Evolutionary conservation across 2,797 vertebrate species (phyloP).

Genomic region (Hybognathus amarus): DNA sequence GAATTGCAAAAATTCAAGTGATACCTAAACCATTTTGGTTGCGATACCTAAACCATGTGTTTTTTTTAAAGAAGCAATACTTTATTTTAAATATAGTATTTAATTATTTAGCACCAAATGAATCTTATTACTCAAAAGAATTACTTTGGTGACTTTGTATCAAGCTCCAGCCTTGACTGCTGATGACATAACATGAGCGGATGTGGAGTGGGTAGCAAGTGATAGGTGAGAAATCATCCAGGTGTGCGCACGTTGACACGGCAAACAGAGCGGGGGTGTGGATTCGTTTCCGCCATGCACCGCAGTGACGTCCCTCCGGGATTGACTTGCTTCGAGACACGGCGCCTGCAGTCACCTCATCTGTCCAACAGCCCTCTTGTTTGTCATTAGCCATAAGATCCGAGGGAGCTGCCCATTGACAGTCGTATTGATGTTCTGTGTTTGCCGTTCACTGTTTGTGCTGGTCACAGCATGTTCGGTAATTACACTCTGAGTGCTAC

Average conservation of each 20-base stretch:
- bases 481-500: conserved; percentile 54
- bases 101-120: neutral
- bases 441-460: conserved; percentile 59
- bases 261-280: conserved; percentile 41
- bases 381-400: conserved; percentile 53
- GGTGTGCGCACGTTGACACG: conserved; percentile 43
- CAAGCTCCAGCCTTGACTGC: neutral
- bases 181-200: neutral
- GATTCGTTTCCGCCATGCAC: conserved; percentile 8
- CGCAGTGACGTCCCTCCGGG: conserved; percentile 21
- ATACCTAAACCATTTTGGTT: neutral
- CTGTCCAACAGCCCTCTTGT: conserved; percentile 44
- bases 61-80: no score
- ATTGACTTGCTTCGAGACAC: conserved; percentile 10
- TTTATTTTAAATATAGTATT: no score
- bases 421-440: conserved; percentile 39
- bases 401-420: conserved; percentile 13
- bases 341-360: conserved; percentile 16
- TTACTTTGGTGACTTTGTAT: neutral
- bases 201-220: conserved; percentile 14
- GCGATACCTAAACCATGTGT: neutral
- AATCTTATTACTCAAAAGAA: neutral
- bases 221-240: conserved; percentile 45
- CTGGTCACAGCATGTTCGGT: conserved; percentile 60
- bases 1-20: neutral